phyloP scores from a whole-genome alignment of 2,797 vertebrate genomes.

The Microctenopoma steveboyesi region DNA sequence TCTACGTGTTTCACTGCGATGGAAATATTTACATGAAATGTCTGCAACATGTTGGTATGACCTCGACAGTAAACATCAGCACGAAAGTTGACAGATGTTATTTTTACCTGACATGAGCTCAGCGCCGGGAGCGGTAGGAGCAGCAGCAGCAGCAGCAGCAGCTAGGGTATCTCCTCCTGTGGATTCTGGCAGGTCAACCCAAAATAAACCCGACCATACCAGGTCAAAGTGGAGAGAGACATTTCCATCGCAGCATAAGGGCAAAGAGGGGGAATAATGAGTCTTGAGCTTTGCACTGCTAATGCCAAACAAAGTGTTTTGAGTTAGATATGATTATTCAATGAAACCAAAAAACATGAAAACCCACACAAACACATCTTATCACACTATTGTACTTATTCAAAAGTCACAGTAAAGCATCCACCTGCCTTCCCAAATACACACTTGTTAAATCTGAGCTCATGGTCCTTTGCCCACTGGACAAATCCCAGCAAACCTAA shows the following conservation, averaged over 20 bases:
- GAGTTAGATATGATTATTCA: constrained; percentile 48
- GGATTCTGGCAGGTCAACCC: constrained; percentile 69
- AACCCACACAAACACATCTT: background rate
- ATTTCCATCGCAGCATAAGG: constrained; percentile 83
- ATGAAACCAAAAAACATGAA: constrained; percentile 10
- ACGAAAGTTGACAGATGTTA: constrained; percentile 31
- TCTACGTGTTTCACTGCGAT: constrained; percentile 21
- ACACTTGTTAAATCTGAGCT: background rate
- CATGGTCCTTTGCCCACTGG: background rate
- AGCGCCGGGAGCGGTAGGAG: constrained; percentile 85
- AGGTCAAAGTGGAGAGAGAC: constrained; percentile 63
- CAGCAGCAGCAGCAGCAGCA: constrained; percentile 84
- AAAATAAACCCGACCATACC: constrained; percentile 78
- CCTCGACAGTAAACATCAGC: constrained; percentile 5
- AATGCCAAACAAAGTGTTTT: constrained; percentile 66
- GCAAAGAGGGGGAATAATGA: constrained; percentile 81
- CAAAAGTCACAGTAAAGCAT: background rate
- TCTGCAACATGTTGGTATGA: constrained; percentile 7
- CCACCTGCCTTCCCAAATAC: constrained; percentile 10
- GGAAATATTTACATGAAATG: constrained; percentile 5
- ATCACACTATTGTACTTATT: constrained; percentile 1
- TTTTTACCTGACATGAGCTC: constrained; percentile 95
- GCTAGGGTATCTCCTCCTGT: constrained; percentile 86
- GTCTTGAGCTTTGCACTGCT: constrained; percentile 72
- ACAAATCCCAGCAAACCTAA: constrained; percentile 1